phyloP scores from a whole-genome alignment of 2,797 vertebrate species.

The Neosalanx taihuensis region DNA sequence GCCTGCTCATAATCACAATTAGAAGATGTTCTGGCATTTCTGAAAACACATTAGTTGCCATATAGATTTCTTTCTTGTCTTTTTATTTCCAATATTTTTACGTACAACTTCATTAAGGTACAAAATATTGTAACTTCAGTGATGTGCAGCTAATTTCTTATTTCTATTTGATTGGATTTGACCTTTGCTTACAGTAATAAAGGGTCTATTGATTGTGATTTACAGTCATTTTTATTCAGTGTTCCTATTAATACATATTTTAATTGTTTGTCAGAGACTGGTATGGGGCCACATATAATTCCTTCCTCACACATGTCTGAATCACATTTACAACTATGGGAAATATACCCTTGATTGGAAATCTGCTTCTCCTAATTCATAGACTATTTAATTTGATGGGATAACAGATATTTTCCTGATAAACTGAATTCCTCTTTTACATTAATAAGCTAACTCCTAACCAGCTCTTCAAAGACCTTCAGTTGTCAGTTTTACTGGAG shows the following conservation, averaged over 20 bases:
- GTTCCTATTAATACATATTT: neutral
- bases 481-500: neutral
- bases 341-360: neutral
- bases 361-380: neutral
- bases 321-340: neutral
- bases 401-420: neutral
- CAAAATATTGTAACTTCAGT: slow-evolving; percentile 59
- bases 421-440: neutral
- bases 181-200: slow-evolving; percentile 37
- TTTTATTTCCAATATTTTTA: slow-evolving; percentile 48
- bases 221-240: neutral
- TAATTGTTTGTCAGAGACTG: neutral
- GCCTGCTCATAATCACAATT: slow-evolving; percentile 41
- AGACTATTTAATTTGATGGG: neutral
- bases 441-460: neutral
- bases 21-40: slow-evolving; percentile 22
- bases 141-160: slow-evolving; percentile 64
- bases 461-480: neutral
- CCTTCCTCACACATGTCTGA: neutral
- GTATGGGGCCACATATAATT: neutral
- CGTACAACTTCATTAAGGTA: slow-evolving; percentile 46
- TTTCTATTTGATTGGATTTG: slow-evolving; percentile 23
- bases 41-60: slow-evolving; percentile 15
- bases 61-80: slow-evolving; percentile 19
- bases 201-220: slow-evolving; percentile 38